Percentiles rank a stretch among this genome's conserved stretches.
phyloP scores from a whole-genome alignment of 2,113 vertebrate species.

The Tupaia chinensis region DNA sequence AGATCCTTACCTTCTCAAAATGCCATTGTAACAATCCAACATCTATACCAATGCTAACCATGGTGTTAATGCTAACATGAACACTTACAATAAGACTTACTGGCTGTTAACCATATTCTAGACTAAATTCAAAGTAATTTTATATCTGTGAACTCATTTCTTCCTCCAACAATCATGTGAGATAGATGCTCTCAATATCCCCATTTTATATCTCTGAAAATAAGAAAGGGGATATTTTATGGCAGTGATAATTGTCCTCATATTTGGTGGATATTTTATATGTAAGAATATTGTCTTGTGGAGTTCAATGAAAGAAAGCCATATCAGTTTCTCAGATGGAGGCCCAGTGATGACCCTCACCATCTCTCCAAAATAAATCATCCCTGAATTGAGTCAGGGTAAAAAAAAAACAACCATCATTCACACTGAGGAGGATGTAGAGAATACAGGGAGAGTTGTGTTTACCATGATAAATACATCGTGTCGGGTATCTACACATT shows the following conservation, averaged over 20 bases:
- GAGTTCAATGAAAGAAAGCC: not conserved
- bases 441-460: not conserved
- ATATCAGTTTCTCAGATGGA: not conserved
- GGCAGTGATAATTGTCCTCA: not conserved
- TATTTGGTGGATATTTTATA: not conserved
- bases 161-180: not conserved
- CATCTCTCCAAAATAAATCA: not conserved
- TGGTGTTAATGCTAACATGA: not conserved
- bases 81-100: not conserved
- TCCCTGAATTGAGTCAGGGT: not conserved
- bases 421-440: not conserved
- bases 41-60: not conserved
- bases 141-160: not conserved
- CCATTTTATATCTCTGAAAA: not conserved
- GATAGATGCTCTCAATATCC: not conserved
- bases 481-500: not conserved
- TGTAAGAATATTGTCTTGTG: not conserved
- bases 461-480: not conserved
- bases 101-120: not conserved
- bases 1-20: not conserved
- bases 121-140: not conserved
- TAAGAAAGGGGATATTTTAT: not conserved
- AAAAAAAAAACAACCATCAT: not conserved
- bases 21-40: not conserved
- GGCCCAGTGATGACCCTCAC: not conserved